phyloP scores from a whole-genome alignment of 1,140 invertebrate genomes.

The Drosophila takahashii region DNA sequence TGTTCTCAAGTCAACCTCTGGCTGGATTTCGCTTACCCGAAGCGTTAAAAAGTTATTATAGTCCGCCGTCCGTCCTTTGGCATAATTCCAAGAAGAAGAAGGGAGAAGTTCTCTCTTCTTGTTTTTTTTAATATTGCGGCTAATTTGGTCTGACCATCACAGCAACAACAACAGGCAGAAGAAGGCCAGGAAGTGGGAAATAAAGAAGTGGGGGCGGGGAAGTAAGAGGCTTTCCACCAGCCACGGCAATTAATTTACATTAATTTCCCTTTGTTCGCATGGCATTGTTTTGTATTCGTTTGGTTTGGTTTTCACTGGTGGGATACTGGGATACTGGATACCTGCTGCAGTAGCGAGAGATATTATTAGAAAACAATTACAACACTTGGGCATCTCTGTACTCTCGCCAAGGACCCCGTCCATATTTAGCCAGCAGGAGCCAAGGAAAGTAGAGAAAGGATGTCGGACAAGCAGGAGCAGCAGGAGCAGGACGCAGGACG shows the following conservation, averaged over 20 bases:
- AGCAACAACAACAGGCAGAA: neutral
- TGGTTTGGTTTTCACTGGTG: slow-evolving; percentile 5
- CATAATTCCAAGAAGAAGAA: no score
- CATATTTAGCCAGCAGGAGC: neutral
- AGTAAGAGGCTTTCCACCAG: slow-evolving; percentile 47
- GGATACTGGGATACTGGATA: neutral
- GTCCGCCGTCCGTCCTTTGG: neutral
- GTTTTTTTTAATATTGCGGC: slow-evolving; percentile 15
- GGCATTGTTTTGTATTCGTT: slow-evolving; percentile 11
- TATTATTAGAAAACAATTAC: slow-evolving; percentile 72
- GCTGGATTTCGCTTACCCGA: neutral
- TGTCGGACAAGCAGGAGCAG: slow-evolving; percentile 36
- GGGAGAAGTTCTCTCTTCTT: neutral
- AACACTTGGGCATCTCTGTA: slow-evolving; percentile 42
- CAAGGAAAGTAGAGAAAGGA: slow-evolving; percentile 4
- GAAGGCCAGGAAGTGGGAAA: neutral
- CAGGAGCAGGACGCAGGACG: neutral
- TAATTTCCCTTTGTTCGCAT: slow-evolving; percentile 48
- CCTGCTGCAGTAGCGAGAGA: slow-evolving; percentile 12
- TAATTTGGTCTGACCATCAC: slow-evolving; percentile 6
- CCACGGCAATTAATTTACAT: slow-evolving; percentile 72
- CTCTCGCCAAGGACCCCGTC: slow-evolving; percentile 7
- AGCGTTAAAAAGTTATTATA: slow-evolving; percentile 4
- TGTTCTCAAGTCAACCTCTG: neutral
- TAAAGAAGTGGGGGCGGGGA: neutral